Evolutionary conservation across 2,113 vertebrate genomes (phyloP).

Genomic region (Elgaria multicarinata): DNA sequence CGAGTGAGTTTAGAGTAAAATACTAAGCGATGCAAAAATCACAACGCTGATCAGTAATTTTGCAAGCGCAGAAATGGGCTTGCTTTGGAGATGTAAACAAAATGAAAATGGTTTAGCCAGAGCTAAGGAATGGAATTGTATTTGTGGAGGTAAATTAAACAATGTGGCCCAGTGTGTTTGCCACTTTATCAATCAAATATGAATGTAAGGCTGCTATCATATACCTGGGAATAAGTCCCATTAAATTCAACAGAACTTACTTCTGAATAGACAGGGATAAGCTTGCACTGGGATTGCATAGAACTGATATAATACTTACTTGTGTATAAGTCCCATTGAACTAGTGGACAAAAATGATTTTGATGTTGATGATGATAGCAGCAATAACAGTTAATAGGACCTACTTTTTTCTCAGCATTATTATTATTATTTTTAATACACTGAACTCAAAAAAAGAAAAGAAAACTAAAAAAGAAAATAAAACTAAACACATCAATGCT

Average conservation of each 20-base stretch:
- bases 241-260: background rate
- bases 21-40: conserved; percentile 43
- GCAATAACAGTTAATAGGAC: background rate
- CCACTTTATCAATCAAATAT: conserved; percentile 26
- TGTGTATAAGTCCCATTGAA: too few species aligned
- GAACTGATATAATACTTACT: too few species aligned
- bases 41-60: conserved; percentile 53
- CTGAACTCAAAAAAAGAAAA: too few species aligned
- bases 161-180: background rate
- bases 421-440: too few species aligned
- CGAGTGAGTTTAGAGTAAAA: conserved; percentile 51
- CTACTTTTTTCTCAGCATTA: too few species aligned
- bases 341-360: too few species aligned
- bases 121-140: background rate
- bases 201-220: background rate
- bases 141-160: conserved; percentile 21
- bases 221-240: background rate
- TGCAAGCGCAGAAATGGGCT: conserved; percentile 52
- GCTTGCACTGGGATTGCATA: too few species aligned
- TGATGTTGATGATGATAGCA: too few species aligned
- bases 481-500: too few species aligned
- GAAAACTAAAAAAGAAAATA: too few species aligned
- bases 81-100: conserved; percentile 56
- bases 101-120: conserved; percentile 22
- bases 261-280: background rate